Conservation (phyloP, 2,113 vertebrate genomes). For the Turnix velox region DNA sequence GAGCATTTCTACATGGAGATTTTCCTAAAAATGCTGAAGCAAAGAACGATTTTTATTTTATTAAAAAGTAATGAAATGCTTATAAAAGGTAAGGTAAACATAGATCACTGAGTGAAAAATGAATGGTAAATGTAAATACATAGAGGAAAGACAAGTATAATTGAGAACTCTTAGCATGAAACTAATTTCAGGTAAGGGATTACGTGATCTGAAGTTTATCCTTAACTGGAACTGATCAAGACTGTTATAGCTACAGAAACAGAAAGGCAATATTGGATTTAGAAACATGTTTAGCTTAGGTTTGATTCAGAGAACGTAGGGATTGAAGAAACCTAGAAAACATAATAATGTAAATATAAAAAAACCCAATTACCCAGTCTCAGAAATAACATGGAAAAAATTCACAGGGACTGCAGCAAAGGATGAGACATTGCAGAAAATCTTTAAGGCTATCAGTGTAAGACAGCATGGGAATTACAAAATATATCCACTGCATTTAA, state of each 20-base stretch:
- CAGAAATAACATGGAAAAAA: slow-evolving; percentile 15
- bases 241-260: background rate
- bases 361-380: slow-evolving; percentile 46
- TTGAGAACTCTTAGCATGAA: background rate
- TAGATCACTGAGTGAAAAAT: background rate
- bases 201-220: slow-evolving; percentile 30
- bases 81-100: slow-evolving; percentile 38
- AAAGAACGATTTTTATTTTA: background rate
- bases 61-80: slow-evolving; percentile 27
- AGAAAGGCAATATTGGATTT: slow-evolving; percentile 5
- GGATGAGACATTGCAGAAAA: slow-evolving; percentile 10
- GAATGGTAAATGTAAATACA: slow-evolving; percentile 28
- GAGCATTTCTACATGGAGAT: background rate
- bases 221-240: background rate
- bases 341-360: slow-evolving; percentile 33
- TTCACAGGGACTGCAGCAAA: slow-evolving; percentile 1
- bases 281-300: background rate
- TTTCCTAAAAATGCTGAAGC: background rate
- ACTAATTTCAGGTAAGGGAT: slow-evolving; percentile 14
- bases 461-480: slow-evolving; percentile 2
- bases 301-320: slow-evolving; percentile 19
- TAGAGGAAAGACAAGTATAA: slow-evolving; percentile 10
- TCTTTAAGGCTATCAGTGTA: slow-evolving; percentile 3
- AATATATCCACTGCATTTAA: slow-evolving; percentile 8
- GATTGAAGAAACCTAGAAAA: slow-evolving; percentile 1